A percentile compares a stretch with the other conserved stretches of the same genome.
phyloP scores from a whole-genome alignment of 1,140 invertebrate genomes.

The Helicoverpa armigera region DNA sequence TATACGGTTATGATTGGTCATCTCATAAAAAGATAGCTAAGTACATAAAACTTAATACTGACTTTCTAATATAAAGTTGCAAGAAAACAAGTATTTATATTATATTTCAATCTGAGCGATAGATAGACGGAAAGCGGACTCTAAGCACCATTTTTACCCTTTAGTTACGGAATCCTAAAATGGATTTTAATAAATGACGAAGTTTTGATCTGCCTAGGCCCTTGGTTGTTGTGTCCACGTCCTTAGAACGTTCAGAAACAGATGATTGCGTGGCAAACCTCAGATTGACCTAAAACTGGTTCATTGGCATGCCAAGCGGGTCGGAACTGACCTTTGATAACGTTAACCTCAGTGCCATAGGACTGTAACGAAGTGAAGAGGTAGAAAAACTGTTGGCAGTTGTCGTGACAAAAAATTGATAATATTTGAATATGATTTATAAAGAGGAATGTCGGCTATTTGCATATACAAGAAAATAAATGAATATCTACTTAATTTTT shows the following conservation, averaged over 20 bases:
- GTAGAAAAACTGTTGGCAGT: not conserved
- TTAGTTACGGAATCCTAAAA: too few species aligned
- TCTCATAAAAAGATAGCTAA: too few species aligned
- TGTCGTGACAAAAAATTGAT: constrained; percentile 4
- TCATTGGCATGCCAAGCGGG: not conserved
- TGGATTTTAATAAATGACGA: too few species aligned
- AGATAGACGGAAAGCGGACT: too few species aligned
- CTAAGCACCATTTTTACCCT: too few species aligned
- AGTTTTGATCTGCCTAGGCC: too few species aligned
- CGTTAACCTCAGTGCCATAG: not conserved
- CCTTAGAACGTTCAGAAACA: not conserved
- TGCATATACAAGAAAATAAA: not conserved
- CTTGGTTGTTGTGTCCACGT: not conserved
- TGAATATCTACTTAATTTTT: too few species aligned
- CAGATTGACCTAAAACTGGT: not conserved
- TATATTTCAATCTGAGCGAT: too few species aligned
- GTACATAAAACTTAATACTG: not conserved
- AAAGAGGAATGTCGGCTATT: not conserved
- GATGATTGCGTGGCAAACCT: not conserved
- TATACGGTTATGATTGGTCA: too few species aligned
- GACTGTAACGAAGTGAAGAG: not conserved
- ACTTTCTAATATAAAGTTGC: constrained; percentile 22
- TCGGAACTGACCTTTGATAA: not conserved
- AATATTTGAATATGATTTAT: not conserved
- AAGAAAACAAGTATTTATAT: not conserved